Percentiles rank a stretch among this genome's conserved stretches.
Evolutionary conservation across 2,888 invertebrate genomes (phyloP).

Genomic region (Thecocarcelia acutangulata): DNA sequence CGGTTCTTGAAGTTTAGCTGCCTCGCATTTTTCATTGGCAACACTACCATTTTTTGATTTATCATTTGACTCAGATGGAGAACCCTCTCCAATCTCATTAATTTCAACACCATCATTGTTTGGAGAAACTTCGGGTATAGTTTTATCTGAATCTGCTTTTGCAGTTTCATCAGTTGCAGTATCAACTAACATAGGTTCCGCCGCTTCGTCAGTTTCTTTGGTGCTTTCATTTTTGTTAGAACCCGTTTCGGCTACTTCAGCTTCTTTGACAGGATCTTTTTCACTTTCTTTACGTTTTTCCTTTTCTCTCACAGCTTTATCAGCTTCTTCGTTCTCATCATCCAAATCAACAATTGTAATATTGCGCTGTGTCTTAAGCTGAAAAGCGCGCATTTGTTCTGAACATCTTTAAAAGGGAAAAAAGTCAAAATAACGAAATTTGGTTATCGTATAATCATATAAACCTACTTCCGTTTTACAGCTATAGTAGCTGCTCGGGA

Average conservation of each 20-base stretch:
- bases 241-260: constrained; percentile 1
- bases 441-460: not conserved
- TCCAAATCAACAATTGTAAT: constrained; percentile 80
- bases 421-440: not conserved
- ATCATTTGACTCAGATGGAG: constrained; percentile 43
- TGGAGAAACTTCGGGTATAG: constrained; percentile 80
- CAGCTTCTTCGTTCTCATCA: constrained; percentile 76
- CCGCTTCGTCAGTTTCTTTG: constrained; percentile 53
- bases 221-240: constrained; percentile 27
- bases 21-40: constrained; percentile 64
- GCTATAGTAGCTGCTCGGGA: constrained; percentile 94
- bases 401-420: constrained; percentile 72
- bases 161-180: constrained; percentile 58
- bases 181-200: constrained; percentile 67
- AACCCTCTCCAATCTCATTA: constrained; percentile 69
- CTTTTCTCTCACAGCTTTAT: constrained; percentile 45
- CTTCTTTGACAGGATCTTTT: constrained; percentile 67
- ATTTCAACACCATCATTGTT: constrained; percentile 62
- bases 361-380: constrained; percentile 75
- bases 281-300: constrained; percentile 58
- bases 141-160: constrained; percentile 57
- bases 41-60: not conserved
- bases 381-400: constrained; percentile 77
- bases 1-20: constrained; percentile 74
- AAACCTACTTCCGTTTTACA: constrained; percentile 85